Evolutionary conservation across 2,888 invertebrate genomes (phyloP), one percentile per base, ranked within the genome.

Genomic region (Troilus luridus): DNA sequence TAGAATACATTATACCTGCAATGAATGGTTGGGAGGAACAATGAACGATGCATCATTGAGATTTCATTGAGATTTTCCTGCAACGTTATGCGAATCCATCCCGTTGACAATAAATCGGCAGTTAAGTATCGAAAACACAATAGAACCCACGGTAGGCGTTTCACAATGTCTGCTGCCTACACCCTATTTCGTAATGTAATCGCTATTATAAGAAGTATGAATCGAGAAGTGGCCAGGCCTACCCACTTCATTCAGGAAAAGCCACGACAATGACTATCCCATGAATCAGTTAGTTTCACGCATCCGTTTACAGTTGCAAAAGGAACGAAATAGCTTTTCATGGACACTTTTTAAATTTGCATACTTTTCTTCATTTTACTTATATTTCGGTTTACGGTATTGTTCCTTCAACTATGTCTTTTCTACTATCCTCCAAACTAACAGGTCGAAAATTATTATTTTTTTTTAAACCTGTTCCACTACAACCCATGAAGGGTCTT

Each of bases 171-270:
- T 41, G 11, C 56, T 3, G 14, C 85, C 85, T 58, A 85, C 85
- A 6, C 21, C 19, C 56, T 85, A 1, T 85, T 85, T 85, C 85
- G n/a, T n/a, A 8, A 85, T n/a, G 56, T 56, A 56, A 85, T 85
- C 17, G n/a, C 85, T 85, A 85, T 85, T 85, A n/a, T 85, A n/a
- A 56, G 56, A 85, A n/a, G 21, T n/a, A 58, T 85, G 85, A 85
- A 56, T 85, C 85, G 17, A n/a, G 85, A 85, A 85, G 56, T 85
- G n/a, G 56, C 11, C 12, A 11, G 85, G 56, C 85, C 85, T 85
- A 85, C 85, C n/a, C 85, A 54, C 56, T 58, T 85, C 56, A 56
- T n/a, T 58, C 21, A n/a, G 56, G 41, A 77, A 77, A 17, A 77
- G 17, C 41, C 5, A 17, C 27, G 19, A 77, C 19, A 27, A 19